Base-by-base conservation (phyloP, 2,888 invertebrate genomes). In the Amblyteles armatorius region DNA sequence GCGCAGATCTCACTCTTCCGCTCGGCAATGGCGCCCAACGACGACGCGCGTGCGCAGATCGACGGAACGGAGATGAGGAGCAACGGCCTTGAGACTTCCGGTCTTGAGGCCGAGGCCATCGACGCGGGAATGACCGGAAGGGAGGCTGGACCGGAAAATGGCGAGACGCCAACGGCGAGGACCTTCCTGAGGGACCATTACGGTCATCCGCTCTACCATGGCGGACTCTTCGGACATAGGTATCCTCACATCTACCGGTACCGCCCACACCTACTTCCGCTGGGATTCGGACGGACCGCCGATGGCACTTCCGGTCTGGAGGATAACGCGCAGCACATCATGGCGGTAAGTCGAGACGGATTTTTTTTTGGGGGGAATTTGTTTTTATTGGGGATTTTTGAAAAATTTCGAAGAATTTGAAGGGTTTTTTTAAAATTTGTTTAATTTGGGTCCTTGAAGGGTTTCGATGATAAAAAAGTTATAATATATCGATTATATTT, bases 21-120 rank as follows among this genome's bases (percentile, higher is more conserved):
- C 4, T 78, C 78, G 57, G 55, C 78, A 13, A 78, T 60, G 57
- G n/a, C 57, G n/a, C 44, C 57, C 2, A 40, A 29, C 33, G 36
- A 63, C n/a, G n/a, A n/a, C 2, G 13, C 29, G 9, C 13, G 2
- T 5, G 16, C 60, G 19, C 50, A 50, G 13, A 4, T 26, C 6
- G 16, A 33, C 6, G 36, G 7, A 3, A 79, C n/a, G 22, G 48
- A 19, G 29, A 71, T 63, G 63, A 48, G 60, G n/a, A 79, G 71
- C 71, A 33, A 19, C 22, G 55, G 0, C 16, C 0, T 4, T 3
- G 5, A 13, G 50, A 22, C 11, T 13, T 29, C 13, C n/a, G 26
- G 36, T n/a, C 26, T 16, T 16, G 22, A 55, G 11, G n/a, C 19
- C 16, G 11, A 19, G 22, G 22, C 6, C 3, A 29, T 55, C 65